Evolutionary conservation across 1,140 invertebrate species (phyloP), one percentile per base, ranked within the genome.

Genomic region (Solenopsis invicta): DNA sequence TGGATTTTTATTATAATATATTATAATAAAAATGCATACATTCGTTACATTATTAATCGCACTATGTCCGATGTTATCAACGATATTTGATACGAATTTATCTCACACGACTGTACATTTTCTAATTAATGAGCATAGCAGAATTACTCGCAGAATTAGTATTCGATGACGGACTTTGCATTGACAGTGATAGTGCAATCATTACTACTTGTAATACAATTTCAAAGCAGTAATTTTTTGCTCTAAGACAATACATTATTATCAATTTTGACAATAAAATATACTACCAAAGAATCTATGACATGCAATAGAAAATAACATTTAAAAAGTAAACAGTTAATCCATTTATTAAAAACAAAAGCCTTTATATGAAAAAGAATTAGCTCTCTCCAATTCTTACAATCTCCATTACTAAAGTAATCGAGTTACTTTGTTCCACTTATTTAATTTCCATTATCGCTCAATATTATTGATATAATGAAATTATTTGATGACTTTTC

Each of bases 11-110:
- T n/a, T n/a, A n/a, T n/a, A n/a, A n/a, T n/a, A 10, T 34, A 29
- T 34, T 50, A 50, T 62, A 80, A 54, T 72, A 9, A n/a, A 72
- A 52, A 80, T 54, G 64, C 16, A 41, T 48, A 67, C n/a, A 78
- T 41, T 66, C 8, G 45, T 80, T 69, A 69, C 64, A 69, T 67
- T 64, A 50, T 78, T 52, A 52, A 78, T 78, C 59, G 61, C 29
- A 34, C 18, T 8, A 29, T 29, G 29, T 29, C 29, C 2, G 29
- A 29, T 2, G 2, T 29, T 29, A 29, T 29, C 29, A 29, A 2
- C 13, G 48, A 81, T 54, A 69, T 41, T 21, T 45, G 34, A 2
- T 29, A 1, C 16, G 41, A 56, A 13, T 67, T 45, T 71, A 29
- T 71, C 50, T 45, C 21, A 16, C 24, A 54, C 34, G 34, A 67